Percentiles rank a stretch among this genome's conserved stretches.
These are phyloP conservation scores for Drosophila formosana DNA, from an alignment of 2,888 invertebrate genomes.

Conservation along the genomic window DNA sequence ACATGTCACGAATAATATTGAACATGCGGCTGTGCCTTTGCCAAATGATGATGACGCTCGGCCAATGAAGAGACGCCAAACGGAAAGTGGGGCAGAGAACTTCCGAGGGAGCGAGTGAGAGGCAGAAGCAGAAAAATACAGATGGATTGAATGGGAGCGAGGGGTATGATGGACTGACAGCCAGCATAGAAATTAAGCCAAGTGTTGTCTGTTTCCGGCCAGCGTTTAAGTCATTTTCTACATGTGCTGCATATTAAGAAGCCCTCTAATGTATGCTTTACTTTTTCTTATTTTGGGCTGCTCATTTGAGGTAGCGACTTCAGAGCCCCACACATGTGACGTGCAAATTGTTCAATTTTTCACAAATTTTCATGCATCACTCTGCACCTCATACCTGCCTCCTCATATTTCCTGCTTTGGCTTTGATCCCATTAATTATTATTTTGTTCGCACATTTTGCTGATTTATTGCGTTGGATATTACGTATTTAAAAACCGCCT, in stretches of 20 bases:
- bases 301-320: slow-evolving; percentile 72
- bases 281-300: slow-evolving; percentile 28
- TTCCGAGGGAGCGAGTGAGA: neutral
- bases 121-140: neutral
- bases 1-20: slow-evolving; percentile 84
- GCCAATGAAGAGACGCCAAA: slow-evolving; percentile 50
- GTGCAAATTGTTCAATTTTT: slow-evolving; percentile 76
- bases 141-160: neutral
- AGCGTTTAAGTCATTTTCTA: slow-evolving; percentile 83
- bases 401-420: neutral
- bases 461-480: slow-evolving; percentile 66
- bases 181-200: slow-evolving; percentile 72
- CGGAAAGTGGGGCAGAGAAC: slow-evolving; percentile 6
- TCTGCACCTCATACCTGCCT: slow-evolving; percentile 33
- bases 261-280: slow-evolving; percentile 18
- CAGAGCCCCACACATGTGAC: slow-evolving; percentile 46
- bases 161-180: slow-evolving; percentile 23
- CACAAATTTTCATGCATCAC: slow-evolving; percentile 75
- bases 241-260: slow-evolving; percentile 82
- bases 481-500: slow-evolving; percentile 32
- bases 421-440: slow-evolving; percentile 68
- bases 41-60: slow-evolving; percentile 75
- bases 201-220: slow-evolving; percentile 70
- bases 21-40: slow-evolving; percentile 74
- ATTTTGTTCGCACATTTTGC: slow-evolving; percentile 75